Evolutionary conservation across 2,888 invertebrate genomes (phyloP), one percentile per base, ranked within the genome.

Genomic region (Monochamus alternatus): DNA sequence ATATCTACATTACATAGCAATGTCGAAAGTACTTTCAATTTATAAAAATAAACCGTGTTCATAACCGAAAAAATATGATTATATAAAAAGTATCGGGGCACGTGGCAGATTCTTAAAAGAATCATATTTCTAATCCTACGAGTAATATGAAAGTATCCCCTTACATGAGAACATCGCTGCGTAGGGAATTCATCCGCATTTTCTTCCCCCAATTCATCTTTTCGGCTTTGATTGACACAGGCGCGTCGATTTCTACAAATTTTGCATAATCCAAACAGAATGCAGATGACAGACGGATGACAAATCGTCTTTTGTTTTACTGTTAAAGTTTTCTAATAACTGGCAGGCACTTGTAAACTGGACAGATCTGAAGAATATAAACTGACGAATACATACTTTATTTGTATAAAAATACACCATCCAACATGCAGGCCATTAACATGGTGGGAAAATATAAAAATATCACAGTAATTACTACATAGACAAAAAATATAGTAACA

Each of bases 241-340:
- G 51, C 31, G 63, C 62, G 63, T 70, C 70, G 70, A 63, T 70
- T 70, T 59, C n/a, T 38, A 70, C 51, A 70, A 31, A 70, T 77
- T 77, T 75, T 75, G 62, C 68, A 67, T 75, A 63, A 68, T 65
- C 51, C 52, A 64, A 71, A 68, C 64, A 67, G 62, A 74, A 74
- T 75, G 77, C 75, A 71, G 55, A 74, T 75, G 78, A 73, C 74
- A 73, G 63, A 70, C 60, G 59, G 74, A 76, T 78, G 78, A 81
- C 79, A 78, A 80, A 81, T 81, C 67, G 79, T 73, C 69, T 75
- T 79, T 77, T 78, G 78, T 81, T 81, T 78, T 75, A 67, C 1
- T 51, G 38, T 58, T 31, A 31, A 63, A 47, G 44, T 62, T 62
- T 63, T 70, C 52, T 63, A 63, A 70, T 70, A 70, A 60, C 31